Base-by-base conservation (phyloP, 92 coral and sea anemone species). In the Siderastrea siderea region DNA sequence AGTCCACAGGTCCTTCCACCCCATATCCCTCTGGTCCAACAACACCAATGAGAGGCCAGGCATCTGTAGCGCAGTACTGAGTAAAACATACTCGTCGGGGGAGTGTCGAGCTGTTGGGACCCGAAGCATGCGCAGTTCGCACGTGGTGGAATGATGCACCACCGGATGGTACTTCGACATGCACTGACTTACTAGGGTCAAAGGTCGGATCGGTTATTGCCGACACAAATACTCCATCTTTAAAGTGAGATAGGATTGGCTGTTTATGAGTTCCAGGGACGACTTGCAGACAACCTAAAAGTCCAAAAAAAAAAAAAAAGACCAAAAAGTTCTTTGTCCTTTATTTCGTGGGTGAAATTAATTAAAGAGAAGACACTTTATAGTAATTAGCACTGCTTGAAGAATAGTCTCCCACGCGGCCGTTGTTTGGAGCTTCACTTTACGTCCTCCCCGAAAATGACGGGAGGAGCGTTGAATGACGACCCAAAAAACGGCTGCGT, bases 1-100 rank as follows among this genome's bases (percentile, higher is more conserved):
- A 91, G 57, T 91, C 94, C 8, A 91, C 84, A 3, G 94, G 94
- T 5, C 94, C 94, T 55, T 68, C 76, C 4, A 81, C 85, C 15
- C 85, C 85, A 55, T 81, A 81, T 55, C 85, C 85, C 53, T 81
- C 85, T 66, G 85, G 85, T 55, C 85, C 85, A 54, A 81, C 76
- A 68, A 91, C 86, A 49, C 94, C 94, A 73, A 91, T 78, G 47
- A 91, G 74, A 65, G 94, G 94, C 94, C 94, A 91, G 4, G 94
- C 91, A 71, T 91, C 92, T 14, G 87, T 83, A 4, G 86, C 77
- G 53, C 92, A 87, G 72, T 91, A 91, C 67, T 91, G 94, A 63
- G 81, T 87, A 54, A 91, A 90, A 55, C 80, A 91, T 38, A 91
- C 68, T 44, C 92, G 80, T 38, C 94, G 58, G 46, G 86, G 59